Conservation (phyloP, 2,888 invertebrate species). For the Zaprionus lineosus region DNA sequence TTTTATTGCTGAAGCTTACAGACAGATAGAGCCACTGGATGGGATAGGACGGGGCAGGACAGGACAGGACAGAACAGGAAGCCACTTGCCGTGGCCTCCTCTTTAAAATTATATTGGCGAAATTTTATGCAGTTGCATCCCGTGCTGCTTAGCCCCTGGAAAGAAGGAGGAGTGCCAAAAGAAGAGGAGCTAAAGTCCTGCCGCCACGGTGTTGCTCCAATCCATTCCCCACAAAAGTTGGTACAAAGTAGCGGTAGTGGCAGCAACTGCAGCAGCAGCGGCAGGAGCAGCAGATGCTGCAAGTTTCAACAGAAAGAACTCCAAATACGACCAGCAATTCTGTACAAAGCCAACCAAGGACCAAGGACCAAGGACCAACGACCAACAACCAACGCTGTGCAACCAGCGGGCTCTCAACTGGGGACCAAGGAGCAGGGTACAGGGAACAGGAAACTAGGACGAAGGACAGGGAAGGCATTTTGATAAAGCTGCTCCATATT, state of each 20-base stretch:
- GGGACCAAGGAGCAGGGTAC: conserved; percentile 21
- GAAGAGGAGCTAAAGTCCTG: conserved; percentile 31
- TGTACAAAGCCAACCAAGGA: conserved; percentile 33
- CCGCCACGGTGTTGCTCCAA: conserved; percentile 8
- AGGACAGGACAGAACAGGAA: conserved; percentile 42
- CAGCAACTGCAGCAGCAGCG: conserved; percentile 57
- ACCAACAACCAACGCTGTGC: no score
- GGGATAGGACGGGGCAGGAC: conserved; percentile 22
- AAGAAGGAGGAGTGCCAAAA: background rate
- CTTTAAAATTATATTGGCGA: conserved; percentile 78
- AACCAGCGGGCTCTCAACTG: no score
- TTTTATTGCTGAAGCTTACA: conserved; percentile 77
- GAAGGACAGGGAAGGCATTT: conserved; percentile 57
- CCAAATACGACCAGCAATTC: conserved; percentile 40
- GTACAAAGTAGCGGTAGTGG: conserved; percentile 65
- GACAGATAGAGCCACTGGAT: conserved; percentile 58
- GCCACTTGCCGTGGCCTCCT: conserved; percentile 67
- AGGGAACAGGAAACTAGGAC: no score
- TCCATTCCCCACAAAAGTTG: conserved; percentile 60
- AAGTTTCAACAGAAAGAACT: conserved; percentile 60
- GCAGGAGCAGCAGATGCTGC: conserved; percentile 57
- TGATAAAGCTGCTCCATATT: conserved; percentile 73
- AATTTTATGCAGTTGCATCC: conserved; percentile 70
- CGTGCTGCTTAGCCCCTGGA: conserved; percentile 31
- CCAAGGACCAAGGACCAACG: conserved; percentile 18